Evolutionary conservation across 2,113 vertebrate genomes (phyloP).

Genomic region (Xiphias gladius): DNA sequence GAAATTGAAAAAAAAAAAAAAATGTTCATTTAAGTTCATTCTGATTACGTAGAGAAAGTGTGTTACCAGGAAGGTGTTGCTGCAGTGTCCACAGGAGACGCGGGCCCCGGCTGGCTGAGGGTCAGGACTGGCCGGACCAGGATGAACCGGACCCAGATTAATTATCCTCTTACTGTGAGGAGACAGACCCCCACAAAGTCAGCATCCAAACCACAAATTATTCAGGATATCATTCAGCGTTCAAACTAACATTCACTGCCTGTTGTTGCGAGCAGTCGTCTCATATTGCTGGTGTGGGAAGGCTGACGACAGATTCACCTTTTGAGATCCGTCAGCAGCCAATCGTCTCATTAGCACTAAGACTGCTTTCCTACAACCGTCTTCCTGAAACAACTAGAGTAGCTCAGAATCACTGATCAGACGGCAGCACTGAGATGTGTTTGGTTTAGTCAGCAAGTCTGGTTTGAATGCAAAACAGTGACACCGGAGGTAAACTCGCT

Average conservation of each 20-base stretch:
- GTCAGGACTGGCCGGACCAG: slow-evolving; percentile 91
- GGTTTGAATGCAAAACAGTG: slow-evolving; percentile 46
- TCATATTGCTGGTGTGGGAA: background rate
- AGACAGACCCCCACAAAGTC: slow-evolving; percentile 45
- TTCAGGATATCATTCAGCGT: slow-evolving; percentile 1
- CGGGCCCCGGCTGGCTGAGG: slow-evolving; percentile 91
- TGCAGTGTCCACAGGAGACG: slow-evolving; percentile 95
- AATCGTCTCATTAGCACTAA: slow-evolving; percentile 28
- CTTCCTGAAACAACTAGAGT: slow-evolving; percentile 6
- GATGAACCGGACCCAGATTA: slow-evolving; percentile 92
- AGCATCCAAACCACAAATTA: slow-evolving; percentile 17
- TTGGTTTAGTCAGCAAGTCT: slow-evolving; percentile 51
- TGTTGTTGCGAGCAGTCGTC: slow-evolving; percentile 1
- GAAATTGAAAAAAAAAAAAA: too few relatives aligned
- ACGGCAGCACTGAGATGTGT: slow-evolving; percentile 17
- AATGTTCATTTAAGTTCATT: background rate
- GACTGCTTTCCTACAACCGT: slow-evolving; percentile 24
- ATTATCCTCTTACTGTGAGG: slow-evolving; percentile 92
- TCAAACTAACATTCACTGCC: slow-evolving; percentile 7
- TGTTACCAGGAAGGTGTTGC: slow-evolving; percentile 90
- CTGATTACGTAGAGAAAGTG: background rate
- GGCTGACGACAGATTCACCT: slow-evolving; percentile 9
- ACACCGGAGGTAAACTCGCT: slow-evolving; percentile 3
- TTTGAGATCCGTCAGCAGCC: slow-evolving; percentile 23
- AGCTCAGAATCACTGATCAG: slow-evolving; percentile 44